Percentiles rank a stretch among this genome's conserved stretches.
Evolutionary conservation across 2,113 vertebrate genomes (phyloP).

Genomic region (Melanerpes aurifrons): DNA sequence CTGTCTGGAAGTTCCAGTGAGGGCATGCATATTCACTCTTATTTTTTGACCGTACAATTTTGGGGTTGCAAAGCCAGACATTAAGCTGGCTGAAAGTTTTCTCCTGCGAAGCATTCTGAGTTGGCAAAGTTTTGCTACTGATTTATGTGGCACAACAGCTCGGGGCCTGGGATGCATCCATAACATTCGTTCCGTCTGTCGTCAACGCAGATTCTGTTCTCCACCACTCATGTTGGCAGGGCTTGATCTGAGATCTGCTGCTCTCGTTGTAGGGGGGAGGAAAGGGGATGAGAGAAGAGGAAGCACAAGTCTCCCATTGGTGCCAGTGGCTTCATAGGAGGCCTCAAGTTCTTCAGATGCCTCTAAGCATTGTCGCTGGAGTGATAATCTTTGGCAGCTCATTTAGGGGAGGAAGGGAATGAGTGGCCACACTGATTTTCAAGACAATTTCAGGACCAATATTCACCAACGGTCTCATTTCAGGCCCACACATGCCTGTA

Average conservation of each 20-base stretch:
- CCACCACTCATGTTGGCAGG: neutral
- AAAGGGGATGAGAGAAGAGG: constrained; percentile 14
- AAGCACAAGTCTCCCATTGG: constrained; percentile 38
- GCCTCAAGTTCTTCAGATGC: constrained; percentile 57
- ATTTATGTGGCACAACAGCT: constrained; percentile 63
- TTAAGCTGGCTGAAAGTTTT: constrained; percentile 49
- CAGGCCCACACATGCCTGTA: neutral
- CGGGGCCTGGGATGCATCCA: constrained; percentile 53
- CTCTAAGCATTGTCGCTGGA: constrained; percentile 40
- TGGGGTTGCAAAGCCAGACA: constrained; percentile 48
- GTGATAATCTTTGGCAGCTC: constrained; percentile 36
- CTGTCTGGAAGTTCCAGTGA: constrained; percentile 33
- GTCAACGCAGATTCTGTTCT: constrained; percentile 51
- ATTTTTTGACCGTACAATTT: constrained; percentile 4
- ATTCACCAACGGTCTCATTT: neutral
- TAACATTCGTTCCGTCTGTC: constrained; percentile 69
- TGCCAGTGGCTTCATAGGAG: constrained; percentile 45
- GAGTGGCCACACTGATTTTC: neutral
- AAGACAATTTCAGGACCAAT: neutral
- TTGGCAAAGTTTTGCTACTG: constrained; percentile 52
- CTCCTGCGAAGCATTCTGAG: constrained; percentile 35
- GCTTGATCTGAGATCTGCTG: neutral
- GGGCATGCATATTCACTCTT: neutral
- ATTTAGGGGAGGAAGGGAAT: neutral
- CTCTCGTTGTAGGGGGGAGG: neutral